A percentile compares a stretch with the other conserved stretches of the same genome.
These are phyloP conservation scores for Heliconius cydno DNA, from an alignment of 2,888 invertebrate species.

Conservation along the genomic window DNA sequence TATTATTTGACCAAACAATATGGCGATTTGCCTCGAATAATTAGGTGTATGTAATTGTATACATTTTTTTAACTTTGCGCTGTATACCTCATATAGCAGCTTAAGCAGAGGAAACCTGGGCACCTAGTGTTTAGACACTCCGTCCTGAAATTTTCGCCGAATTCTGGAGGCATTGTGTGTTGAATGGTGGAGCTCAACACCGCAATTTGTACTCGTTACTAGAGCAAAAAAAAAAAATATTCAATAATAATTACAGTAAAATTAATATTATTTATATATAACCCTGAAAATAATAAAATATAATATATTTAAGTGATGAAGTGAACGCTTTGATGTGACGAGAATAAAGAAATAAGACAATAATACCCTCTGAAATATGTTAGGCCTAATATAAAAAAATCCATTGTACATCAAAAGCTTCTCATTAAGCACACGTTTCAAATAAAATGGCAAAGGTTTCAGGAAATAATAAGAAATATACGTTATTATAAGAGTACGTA, in stretches of 20 bases:
- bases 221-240: not conserved
- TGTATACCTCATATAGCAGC: not conserved
- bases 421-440: not conserved
- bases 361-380: not conserved
- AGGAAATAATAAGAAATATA: conserved; percentile 6
- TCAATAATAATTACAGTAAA: no score
- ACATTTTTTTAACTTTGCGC: not conserved
- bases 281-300: not conserved
- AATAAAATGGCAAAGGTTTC: not conserved
- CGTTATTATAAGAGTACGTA: not conserved
- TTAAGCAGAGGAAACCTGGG: not conserved
- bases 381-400: not conserved
- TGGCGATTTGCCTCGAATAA: no score
- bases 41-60: no score
- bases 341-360: conserved; percentile 1
- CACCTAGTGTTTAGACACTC: not conserved
- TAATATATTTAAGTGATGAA: no score
- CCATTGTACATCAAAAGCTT: conserved; percentile 7
- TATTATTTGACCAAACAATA: no score
- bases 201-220: not conserved
- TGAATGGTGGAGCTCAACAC: not conserved
- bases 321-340: not conserved
- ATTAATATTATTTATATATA: no score
- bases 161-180: not conserved
- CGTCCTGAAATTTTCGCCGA: not conserved